Base-by-base conservation (phyloP, 2,113 vertebrate species). In the Bombycilla garrulus region DNA sequence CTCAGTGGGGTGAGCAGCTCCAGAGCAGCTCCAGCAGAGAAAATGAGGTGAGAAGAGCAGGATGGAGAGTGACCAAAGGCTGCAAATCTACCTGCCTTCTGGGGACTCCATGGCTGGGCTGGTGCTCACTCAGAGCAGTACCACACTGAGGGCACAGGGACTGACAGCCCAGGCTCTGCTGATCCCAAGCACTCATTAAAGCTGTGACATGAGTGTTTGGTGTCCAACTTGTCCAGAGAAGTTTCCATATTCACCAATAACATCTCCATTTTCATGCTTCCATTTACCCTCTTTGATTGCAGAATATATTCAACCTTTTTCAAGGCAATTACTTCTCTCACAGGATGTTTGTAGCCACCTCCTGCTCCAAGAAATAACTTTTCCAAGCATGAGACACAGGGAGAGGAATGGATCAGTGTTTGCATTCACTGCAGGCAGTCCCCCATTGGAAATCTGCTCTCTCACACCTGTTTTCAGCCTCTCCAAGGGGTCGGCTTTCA, bases 21-120 rank as follows among this genome's bases (percentile, higher is more conserved):
- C 70, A 50, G 60, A 56, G 45, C 42, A 26, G n/a, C 56, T 35
- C 38, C 17, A 42, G 60, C 26, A 60, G 31, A 40, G 45, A 42
- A 44, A 67, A 22, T 1, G 20, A 62, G n/a, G 14, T 1, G 3
- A 57, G 38, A 29, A 38, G 26, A 44, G n/a, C 44, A 74, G 57
- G 31, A 36, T 29, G 11, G 44, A 58, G 35, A 17, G n/a, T 1
- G 3, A 12, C 28, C 33, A 5, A 54, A 28, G 54, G 38, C 5
- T 42, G 50, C 0, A 3, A 48, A n/a, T 17, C 25, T 12, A 3
- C 44, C 44, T 84, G 70, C 38, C 38, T 35, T 38, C 84, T 31
- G 0, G 1, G 60, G 61, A 25, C 44, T 26, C 38, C 3, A 0
- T 36, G 56, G 78, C 40, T 17, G 5, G 44, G 51, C 10, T 57